These are phyloP conservation scores for Myxocyprinus asiaticus DNA, from an alignment of 2,113 vertebrate genomes.

Conservation along the genomic window DNA sequence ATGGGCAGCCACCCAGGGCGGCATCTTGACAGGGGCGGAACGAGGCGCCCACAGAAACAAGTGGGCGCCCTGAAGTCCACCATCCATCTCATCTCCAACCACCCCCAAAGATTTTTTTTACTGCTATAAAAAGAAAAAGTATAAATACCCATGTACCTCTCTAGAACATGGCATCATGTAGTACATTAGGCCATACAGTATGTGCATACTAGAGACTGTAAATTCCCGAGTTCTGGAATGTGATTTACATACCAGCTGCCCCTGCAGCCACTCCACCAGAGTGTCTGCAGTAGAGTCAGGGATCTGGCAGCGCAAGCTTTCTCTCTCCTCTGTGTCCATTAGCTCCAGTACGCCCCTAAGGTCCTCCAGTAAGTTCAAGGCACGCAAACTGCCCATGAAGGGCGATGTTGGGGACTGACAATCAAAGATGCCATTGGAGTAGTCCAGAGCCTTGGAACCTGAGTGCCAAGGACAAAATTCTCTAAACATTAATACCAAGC, in stretches of 20 bases:
- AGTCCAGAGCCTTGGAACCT: slow-evolving; percentile 97
- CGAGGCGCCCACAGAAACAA: no score
- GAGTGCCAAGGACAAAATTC: slow-evolving; percentile 5
- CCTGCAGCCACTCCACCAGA: slow-evolving; percentile 89
- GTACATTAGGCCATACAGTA: slow-evolving; percentile 18
- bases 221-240: slow-evolving; percentile 22
- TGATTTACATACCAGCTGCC: slow-evolving; percentile 80
- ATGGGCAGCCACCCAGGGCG: no score
- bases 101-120: no score
- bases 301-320: slow-evolving; percentile 89
- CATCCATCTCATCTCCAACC: no score
- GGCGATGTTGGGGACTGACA: slow-evolving; percentile 96
- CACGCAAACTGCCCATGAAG: slow-evolving; percentile 88
- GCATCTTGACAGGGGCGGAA: no score
- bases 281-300: slow-evolving; percentile 86
- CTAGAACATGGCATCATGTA: slow-evolving; percentile 32
- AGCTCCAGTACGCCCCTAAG: slow-evolving; percentile 86
- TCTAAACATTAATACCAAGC: no score
- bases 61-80: no score
- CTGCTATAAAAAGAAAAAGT: background rate
- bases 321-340: slow-evolving; percentile 91
- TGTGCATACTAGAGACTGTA: slow-evolving; percentile 11
- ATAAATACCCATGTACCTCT: slow-evolving; percentile 15
- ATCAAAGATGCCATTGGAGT: slow-evolving; percentile 93
- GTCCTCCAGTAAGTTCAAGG: slow-evolving; percentile 90